Evolutionary conservation across 2,888 invertebrate species (phyloP), one percentile per base, ranked within the genome.

Genomic region (Agonopterix heracliana): DNA sequence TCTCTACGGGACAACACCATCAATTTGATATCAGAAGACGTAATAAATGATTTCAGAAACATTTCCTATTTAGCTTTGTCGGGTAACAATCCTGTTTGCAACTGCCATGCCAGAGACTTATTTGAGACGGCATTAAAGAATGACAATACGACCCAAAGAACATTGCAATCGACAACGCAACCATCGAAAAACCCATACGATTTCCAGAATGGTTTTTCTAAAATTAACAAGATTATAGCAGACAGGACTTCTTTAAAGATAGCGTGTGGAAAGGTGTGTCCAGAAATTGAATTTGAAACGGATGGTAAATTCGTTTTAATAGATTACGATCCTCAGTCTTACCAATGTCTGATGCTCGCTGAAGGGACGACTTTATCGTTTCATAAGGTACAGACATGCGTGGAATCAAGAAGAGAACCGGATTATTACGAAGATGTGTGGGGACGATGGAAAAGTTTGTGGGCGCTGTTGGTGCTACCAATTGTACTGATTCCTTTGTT

Each of bases 21-120:
- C 8, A 91, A 90, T 46, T 60, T 90, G 7, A 75, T 93, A 7
- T 83, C 90, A 0, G 68, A 78, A 10, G 83, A 85, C 38, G 92
- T 93, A 91, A 63, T 90, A 0, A 56, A 68, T 10, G 93, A 93
- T 56, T 77, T 93, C 5, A 63, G 72, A 1, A 57, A 71, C 0
- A 51, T 92, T 1, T 64, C 78, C 0, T 89, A 82, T 49, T 52
- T 93, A 0, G 87, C 85, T 1, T 46, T 93, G 0, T 84, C 90
- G 0, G 80, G 79, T 0, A 93, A 93, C 61, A 86, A 87, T 7
- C 86, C 92, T 13, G 74, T 91, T 0, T 93, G 93, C 60, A 90
- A 90, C 47, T 92, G 92, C 52, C 69, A 84, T 2, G 66, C 89
- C 0, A 81, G 88, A 49, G 86, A 90, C n/a, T 71, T 92, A 8